A percentile compares a stretch with the other conserved stretches of the same genome.
Evolutionary conservation across 2,797 vertebrate species (phyloP).

Genomic region (Crocodylus rhombifer): DNA sequence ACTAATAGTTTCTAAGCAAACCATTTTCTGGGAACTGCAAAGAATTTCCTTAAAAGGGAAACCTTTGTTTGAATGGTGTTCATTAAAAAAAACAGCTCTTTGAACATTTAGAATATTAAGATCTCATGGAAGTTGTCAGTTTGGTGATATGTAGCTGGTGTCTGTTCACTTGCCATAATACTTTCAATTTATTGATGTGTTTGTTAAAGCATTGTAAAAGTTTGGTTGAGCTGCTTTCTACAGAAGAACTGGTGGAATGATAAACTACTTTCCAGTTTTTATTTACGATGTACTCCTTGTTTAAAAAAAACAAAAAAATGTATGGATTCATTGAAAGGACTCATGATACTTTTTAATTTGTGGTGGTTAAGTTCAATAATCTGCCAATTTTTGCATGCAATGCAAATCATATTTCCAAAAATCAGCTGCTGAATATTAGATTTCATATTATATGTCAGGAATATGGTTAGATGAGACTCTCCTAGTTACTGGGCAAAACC

Average conservation of each 20-base stretch:
- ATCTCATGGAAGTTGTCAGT: neutral
- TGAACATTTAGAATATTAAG: neutral
- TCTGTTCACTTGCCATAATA: neutral
- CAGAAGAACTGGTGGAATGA: neutral
- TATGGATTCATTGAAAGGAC: neutral
- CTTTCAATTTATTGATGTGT: neutral
- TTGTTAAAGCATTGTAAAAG: neutral
- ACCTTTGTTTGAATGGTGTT: neutral
- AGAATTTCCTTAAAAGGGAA: neutral
- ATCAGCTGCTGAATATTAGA: no score
- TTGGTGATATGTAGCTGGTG: rapidly evolving
- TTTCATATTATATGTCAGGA: no score
- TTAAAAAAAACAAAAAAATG: no score
- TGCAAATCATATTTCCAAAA: no score
- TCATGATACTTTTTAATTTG: neutral
- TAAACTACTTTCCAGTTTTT: neutral
- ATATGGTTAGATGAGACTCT: no score
- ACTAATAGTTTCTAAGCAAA: neutral
- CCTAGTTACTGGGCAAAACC: no score
- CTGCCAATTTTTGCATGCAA: neutral
- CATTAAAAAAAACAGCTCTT: neutral
- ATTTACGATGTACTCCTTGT: neutral
- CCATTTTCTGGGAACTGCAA: neutral
- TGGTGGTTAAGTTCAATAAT: neutral
- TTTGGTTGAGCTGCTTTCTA: neutral